Conservation (phyloP, 2,113 vertebrate species). For the Shinisaurus crocodilurus region DNA sequence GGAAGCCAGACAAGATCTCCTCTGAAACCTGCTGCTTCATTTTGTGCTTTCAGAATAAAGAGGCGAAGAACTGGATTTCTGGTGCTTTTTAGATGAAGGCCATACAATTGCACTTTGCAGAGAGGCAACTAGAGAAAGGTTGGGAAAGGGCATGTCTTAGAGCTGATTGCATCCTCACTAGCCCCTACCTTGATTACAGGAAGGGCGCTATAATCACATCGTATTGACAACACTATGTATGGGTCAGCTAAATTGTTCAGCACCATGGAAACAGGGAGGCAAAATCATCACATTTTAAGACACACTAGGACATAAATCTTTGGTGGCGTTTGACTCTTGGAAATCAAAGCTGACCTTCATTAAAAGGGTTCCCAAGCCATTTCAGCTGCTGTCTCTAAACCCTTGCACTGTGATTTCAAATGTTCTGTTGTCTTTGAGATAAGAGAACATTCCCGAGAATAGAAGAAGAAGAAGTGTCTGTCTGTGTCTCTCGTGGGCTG, state of each 20-base stretch:
- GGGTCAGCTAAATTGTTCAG: slow-evolving; percentile 2
- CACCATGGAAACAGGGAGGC: slow-evolving; percentile 11
- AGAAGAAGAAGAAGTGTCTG: not conserved
- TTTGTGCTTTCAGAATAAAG: rapidly evolving
- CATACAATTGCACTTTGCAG: too few species aligned
- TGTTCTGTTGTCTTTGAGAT: not conserved
- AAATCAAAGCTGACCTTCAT: slow-evolving; percentile 42
- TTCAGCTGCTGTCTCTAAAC: slow-evolving; percentile 44
- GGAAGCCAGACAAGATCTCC: not conserved
- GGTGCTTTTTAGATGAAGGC: not conserved
- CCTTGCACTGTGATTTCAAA: too few species aligned
- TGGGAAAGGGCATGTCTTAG: rapidly evolving
- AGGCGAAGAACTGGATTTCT: rapidly evolving
- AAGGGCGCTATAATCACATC: not conserved
- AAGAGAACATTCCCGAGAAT: too few species aligned
- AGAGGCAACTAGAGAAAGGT: not conserved
- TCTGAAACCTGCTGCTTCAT: not conserved
- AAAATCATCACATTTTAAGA: slow-evolving; percentile 9
- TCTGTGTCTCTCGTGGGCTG: not conserved
- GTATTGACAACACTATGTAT: slow-evolving; percentile 8
- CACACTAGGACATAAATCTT: not conserved
- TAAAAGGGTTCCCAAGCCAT: slow-evolving; percentile 55
- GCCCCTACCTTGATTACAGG: not conserved
- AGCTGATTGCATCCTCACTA: not conserved
- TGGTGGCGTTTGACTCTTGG: slow-evolving; percentile 29